A percentile compares a stretch with the other conserved stretches of the same genome.
Evolutionary conservation across 2,113 vertebrate species (phyloP).

Genomic region (Pica pica): DNA sequence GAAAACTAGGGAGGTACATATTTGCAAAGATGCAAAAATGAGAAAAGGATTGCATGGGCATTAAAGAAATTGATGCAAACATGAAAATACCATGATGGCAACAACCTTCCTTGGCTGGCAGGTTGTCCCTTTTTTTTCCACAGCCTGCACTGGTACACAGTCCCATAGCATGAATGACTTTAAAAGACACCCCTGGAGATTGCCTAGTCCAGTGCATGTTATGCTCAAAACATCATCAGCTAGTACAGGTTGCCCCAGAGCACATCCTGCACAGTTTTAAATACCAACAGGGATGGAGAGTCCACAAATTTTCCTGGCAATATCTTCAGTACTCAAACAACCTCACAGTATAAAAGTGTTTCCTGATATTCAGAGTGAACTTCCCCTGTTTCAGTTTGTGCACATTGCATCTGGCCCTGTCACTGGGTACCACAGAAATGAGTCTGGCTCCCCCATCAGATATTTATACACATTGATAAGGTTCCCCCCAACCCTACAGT

Average conservation of each 20-base stretch:
- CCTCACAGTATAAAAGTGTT: background rate
- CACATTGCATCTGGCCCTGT: background rate
- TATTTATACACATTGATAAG: background rate
- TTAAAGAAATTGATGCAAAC: background rate
- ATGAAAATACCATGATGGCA: background rate
- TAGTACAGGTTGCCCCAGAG: background rate
- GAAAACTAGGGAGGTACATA: background rate
- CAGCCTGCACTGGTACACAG: background rate
- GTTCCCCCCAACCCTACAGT: background rate
- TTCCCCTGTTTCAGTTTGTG: background rate
- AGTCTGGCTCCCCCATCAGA: background rate
- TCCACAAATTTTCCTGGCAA: background rate
- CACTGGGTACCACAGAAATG: background rate
- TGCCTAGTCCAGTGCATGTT: fast-evolving
- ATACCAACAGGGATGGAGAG: background rate
- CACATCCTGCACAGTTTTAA: background rate
- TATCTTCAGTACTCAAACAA: background rate
- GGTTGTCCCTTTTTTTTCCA: background rate
- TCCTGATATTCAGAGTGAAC: background rate
- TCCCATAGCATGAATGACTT: background rate
- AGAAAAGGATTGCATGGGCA: background rate
- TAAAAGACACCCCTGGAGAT: background rate
- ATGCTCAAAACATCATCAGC: background rate
- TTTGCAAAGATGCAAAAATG: background rate
- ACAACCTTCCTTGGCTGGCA: background rate